A percentile compares a stretch with the other conserved stretches of the same genome.
phyloP scores from a whole-genome alignment of 2,113 vertebrate species.

The Istiophorus platypterus region DNA sequence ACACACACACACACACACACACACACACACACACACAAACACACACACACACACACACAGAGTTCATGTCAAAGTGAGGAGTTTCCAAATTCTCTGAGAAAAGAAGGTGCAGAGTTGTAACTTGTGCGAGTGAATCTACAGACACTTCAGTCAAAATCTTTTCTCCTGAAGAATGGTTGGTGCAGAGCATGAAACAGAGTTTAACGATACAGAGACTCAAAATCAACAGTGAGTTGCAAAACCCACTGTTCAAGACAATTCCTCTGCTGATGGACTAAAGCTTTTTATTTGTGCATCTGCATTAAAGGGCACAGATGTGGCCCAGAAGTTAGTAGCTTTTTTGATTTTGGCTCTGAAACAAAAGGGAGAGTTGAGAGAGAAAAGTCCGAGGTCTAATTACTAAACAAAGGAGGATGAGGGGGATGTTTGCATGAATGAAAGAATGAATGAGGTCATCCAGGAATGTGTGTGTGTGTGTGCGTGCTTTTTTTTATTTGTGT shows the following conservation, averaged over 20 bases:
- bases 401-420: constrained; percentile 64
- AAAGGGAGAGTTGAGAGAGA: constrained; percentile 46
- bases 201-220: not conserved
- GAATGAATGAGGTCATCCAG: constrained; percentile 69
- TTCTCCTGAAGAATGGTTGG: constrained; percentile 13
- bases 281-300: not conserved
- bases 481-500: constrained; percentile 24
- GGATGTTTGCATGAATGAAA: constrained; percentile 56
- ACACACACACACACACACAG: constrained; percentile 23
- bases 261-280: not conserved
- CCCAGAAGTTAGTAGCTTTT: constrained; percentile 13
- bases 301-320: not conserved
- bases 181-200: constrained; percentile 5
- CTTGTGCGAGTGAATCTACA: not conserved
- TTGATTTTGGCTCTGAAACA: constrained; percentile 35
- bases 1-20: constrained; percentile 18
- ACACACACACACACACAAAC: constrained; percentile 10
- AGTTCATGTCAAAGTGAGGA: constrained; percentile 23
- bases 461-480: constrained; percentile 57
- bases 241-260: not conserved
- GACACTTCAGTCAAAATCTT: constrained; percentile 9
- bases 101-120: constrained; percentile 31
- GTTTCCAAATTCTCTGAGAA: constrained; percentile 31
- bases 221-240: not conserved
- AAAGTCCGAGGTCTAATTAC: constrained; percentile 64